Conservation (phyloP, 2,113 vertebrate species). For the Hyperopisus bebe region DNA sequence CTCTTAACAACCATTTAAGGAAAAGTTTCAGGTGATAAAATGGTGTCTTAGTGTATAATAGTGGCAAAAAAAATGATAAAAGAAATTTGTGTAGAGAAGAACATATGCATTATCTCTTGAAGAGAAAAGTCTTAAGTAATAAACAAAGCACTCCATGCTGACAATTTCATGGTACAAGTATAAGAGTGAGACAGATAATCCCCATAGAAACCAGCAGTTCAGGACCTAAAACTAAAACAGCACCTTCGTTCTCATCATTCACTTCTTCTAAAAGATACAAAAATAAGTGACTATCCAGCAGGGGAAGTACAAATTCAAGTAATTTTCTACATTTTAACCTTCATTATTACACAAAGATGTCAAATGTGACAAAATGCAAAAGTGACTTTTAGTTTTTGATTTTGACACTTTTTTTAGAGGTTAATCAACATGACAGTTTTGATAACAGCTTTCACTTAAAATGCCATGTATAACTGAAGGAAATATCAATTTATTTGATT, state of each 20-base stretch:
- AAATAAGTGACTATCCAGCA: slow-evolving; percentile 44
- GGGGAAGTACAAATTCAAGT: slow-evolving; percentile 50
- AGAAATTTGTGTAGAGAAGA: slow-evolving; percentile 50
- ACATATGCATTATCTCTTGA: slow-evolving; percentile 50
- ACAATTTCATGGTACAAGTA: slow-evolving; percentile 70
- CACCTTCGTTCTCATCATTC: slow-evolving; percentile 44
- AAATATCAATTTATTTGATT: not conserved
- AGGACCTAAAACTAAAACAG: slow-evolving; percentile 57
- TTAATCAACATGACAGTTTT: slow-evolving; percentile 26
- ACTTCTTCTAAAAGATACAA: slow-evolving; percentile 49
- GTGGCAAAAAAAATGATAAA: slow-evolving; percentile 37
- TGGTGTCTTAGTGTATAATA: slow-evolving; percentile 75
- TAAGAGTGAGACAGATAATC: slow-evolving; percentile 80
- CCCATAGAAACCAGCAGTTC: slow-evolving; percentile 79
- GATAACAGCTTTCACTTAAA: slow-evolving; percentile 33
- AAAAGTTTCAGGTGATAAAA: slow-evolving; percentile 79
- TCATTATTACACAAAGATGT: slow-evolving; percentile 46
- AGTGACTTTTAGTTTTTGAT: slow-evolving; percentile 30
- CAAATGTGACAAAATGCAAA: slow-evolving; percentile 47
- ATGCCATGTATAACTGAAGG: not conserved
- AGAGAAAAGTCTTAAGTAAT: slow-evolving; percentile 63
- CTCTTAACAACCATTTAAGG: slow-evolving; percentile 70
- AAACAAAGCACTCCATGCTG: slow-evolving; percentile 78
- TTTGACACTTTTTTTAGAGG: slow-evolving; percentile 26
- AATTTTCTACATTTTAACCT: slow-evolving; percentile 44